Percentiles rank a stretch among this genome's conserved stretches.
Conservation (phyloP, 1,140 invertebrate genomes). For the Paraescarpia echinospica region DNA sequence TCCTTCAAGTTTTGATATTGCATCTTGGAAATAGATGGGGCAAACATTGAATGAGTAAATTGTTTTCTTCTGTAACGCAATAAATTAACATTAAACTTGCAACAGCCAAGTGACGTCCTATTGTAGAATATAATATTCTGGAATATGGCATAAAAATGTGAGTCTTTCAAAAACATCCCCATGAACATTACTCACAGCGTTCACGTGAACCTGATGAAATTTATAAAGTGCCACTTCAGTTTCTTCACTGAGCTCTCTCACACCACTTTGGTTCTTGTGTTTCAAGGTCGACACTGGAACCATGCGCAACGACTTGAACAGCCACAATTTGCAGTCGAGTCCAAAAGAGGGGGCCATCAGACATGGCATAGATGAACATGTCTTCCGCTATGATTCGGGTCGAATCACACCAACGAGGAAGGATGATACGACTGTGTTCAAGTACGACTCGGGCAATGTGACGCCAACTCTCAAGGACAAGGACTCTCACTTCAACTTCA, state of each 20-base stretch:
- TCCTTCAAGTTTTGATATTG: no score
- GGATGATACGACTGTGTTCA: slow-evolving; percentile 17
- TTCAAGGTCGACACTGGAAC: not conserved
- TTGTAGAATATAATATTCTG: not conserved
- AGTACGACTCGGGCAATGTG: slow-evolving; percentile 16
- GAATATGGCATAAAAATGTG: not conserved
- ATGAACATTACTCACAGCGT: not conserved
- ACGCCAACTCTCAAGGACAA: slow-evolving; percentile 12
- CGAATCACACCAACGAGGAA: slow-evolving; percentile 19
- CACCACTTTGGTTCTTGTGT: not conserved
- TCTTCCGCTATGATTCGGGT: slow-evolving; percentile 24
- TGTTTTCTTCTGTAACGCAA: no score
- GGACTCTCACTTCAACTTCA: not conserved
- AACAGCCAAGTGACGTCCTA: not conserved
- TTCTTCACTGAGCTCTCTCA: not conserved
- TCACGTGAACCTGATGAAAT: not conserved
- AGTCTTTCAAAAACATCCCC: not conserved
- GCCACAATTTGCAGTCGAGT: not conserved
- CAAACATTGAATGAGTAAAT: no score
- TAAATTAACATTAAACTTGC: no score
- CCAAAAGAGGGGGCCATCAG: not conserved
- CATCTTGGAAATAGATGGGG: no score
- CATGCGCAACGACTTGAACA: not conserved
- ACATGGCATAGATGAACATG: not conserved
- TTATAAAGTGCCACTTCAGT: not conserved